A percentile compares a stretch with the other conserved stretches of the same genome.
These are phyloP conservation scores for Pygoscelis antarcticus DNA, from an alignment of 2,113 vertebrate species.

Conservation along the genomic window DNA sequence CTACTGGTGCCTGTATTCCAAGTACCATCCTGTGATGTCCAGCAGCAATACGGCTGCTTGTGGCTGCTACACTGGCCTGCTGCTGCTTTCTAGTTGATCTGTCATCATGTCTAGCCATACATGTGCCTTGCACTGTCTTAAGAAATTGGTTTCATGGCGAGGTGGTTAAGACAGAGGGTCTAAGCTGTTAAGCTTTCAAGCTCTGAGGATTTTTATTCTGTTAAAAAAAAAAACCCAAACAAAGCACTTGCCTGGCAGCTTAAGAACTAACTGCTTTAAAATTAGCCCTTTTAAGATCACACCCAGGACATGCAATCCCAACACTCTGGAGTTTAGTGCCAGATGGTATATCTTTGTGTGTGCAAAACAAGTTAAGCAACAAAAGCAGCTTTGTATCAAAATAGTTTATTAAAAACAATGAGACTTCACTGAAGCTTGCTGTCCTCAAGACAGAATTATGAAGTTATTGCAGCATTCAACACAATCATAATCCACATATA, in stretches of 20 bases:
- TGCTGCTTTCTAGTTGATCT: not conserved
- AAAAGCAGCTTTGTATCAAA: conserved; percentile 70
- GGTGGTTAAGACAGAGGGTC: not conserved
- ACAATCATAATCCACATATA: conserved; percentile 23
- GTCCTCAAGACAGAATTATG: conserved; percentile 65
- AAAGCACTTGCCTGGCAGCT: not conserved
- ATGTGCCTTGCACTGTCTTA: rapidly evolving
- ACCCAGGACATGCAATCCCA: not conserved
- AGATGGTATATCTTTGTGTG: rapidly evolving
- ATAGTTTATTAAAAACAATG: conserved; percentile 78
- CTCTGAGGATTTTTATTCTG: not conserved
- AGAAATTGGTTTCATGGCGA: rapidly evolving
- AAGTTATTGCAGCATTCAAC: conserved; percentile 31
- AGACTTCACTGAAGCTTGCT: conserved; percentile 72
- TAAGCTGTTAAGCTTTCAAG: not conserved
- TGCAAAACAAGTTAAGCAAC: not conserved
- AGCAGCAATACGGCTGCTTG: not conserved
- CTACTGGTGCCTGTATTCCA: not conserved
- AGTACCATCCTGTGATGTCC: not conserved
- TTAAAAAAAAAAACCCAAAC: not conserved
- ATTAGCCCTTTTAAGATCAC: not conserved
- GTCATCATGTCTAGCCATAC: rapidly evolving
- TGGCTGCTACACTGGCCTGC: too few relatives aligned
- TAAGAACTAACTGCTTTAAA: not conserved
- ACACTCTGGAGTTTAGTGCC: not conserved